phyloP scores from a whole-genome alignment of 2,113 vertebrate genomes.

The Anthoscopus minutus region DNA sequence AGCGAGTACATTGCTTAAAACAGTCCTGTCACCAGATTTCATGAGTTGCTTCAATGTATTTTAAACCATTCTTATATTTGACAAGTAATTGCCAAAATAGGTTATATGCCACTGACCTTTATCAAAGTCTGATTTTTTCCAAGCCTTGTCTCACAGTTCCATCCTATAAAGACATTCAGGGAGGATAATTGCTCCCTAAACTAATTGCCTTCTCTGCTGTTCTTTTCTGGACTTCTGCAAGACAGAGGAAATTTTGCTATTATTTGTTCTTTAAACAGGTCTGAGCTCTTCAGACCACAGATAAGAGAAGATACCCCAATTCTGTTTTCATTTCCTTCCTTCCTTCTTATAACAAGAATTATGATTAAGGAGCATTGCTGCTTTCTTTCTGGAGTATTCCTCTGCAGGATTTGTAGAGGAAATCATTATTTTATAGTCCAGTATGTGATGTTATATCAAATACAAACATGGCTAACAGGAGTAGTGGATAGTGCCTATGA shows the following conservation, averaged over 20 bases:
- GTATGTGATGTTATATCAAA: not conserved
- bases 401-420: not conserved
- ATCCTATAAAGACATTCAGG: slow-evolving; percentile 12
- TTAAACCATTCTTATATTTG: slow-evolving; percentile 30
- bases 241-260: not conserved
- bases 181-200: slow-evolving; percentile 44
- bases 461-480: not conserved
- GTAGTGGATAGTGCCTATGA: not conserved
- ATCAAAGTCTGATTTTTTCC: slow-evolving; percentile 48
- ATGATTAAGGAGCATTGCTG: not conserved
- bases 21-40: not conserved
- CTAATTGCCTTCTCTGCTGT: slow-evolving; percentile 23
- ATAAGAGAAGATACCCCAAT: not conserved
- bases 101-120: slow-evolving; percentile 56
- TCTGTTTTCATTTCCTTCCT: not conserved
- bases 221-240: not conserved
- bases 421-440: not conserved
- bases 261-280: not conserved
- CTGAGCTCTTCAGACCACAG: not conserved
- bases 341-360: not conserved
- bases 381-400: not conserved
- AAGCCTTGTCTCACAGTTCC: not conserved
- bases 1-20: not conserved
- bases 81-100: slow-evolving; percentile 52
- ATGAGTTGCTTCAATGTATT: not conserved